Conservation (phyloP, 2,888 invertebrate species). For the Galerucella nymphaeae region DNA sequence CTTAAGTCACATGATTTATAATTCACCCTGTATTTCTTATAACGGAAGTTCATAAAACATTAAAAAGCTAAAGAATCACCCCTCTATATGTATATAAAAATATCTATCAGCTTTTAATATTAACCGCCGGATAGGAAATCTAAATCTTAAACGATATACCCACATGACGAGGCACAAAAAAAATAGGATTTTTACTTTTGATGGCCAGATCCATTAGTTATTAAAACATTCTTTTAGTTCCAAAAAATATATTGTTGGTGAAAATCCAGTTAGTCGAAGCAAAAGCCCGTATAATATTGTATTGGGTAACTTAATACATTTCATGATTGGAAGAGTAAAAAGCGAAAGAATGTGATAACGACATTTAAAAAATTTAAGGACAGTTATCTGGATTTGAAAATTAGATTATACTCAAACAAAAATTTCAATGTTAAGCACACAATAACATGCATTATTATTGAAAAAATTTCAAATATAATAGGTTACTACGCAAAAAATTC, state of each 20-base stretch:
- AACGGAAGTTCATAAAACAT: not conserved
- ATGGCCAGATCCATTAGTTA: conserved; percentile 19
- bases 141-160: not conserved
- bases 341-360: conserved; percentile 23
- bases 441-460: no score
- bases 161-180: not conserved
- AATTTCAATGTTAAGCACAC: no score
- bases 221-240: conserved; percentile 30
- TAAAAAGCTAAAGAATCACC: not conserved
- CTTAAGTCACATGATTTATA: not conserved
- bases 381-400: conserved; percentile 5
- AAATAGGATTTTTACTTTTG: not conserved
- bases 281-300: conserved; percentile 16
- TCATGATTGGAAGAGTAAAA: conserved; percentile 26
- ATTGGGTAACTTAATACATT: conserved; percentile 16
- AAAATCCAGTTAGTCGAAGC: conserved; percentile 16
- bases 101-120: not conserved
- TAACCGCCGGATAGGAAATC: not conserved
- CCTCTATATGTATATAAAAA: not conserved
- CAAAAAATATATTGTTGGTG: conserved; percentile 24
- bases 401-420: no score
- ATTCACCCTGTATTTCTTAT: not conserved
- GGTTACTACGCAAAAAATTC: no score
- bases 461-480: no score
- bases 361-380: conserved; percentile 22